These are phyloP conservation scores for Fratercula arctica DNA, from an alignment of 2,797 vertebrate genomes.

Conservation along the genomic window DNA sequence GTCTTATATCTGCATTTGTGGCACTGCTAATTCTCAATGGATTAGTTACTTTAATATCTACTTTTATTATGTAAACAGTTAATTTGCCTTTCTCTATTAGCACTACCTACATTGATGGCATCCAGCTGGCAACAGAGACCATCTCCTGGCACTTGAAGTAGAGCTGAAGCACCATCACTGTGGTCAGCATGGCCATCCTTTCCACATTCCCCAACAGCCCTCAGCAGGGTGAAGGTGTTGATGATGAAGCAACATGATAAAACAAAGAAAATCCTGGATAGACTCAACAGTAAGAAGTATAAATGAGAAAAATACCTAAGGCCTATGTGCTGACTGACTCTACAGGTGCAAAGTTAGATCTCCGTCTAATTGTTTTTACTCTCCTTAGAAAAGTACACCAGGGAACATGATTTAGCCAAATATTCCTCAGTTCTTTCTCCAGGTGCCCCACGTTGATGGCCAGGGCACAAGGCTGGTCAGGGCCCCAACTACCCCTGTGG, in stretches of 20 bases:
- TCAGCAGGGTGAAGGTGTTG: neutral
- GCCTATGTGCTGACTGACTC: neutral
- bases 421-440: neutral
- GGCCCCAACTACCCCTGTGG: accelerated
- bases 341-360: neutral
- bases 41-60: neutral
- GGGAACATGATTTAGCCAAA: neutral
- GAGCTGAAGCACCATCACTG: neutral
- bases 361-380: neutral
- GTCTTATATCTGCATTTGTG: neutral
- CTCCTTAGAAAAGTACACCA: neutral
- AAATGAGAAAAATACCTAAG: neutral
- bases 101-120: too few relatives aligned
- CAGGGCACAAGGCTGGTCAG: neutral
- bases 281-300: neutral
- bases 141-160: too few relatives aligned
- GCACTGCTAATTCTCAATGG: neutral
- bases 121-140: too few relatives aligned
- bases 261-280: neutral
- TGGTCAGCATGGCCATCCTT: neutral
- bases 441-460: neutral
- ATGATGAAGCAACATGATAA: neutral
- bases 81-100: too few relatives aligned
- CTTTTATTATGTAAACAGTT: neutral
- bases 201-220: neutral